Base-by-base conservation (phyloP, 1,140 invertebrate species). In the Eufriesea mexicana region DNA sequence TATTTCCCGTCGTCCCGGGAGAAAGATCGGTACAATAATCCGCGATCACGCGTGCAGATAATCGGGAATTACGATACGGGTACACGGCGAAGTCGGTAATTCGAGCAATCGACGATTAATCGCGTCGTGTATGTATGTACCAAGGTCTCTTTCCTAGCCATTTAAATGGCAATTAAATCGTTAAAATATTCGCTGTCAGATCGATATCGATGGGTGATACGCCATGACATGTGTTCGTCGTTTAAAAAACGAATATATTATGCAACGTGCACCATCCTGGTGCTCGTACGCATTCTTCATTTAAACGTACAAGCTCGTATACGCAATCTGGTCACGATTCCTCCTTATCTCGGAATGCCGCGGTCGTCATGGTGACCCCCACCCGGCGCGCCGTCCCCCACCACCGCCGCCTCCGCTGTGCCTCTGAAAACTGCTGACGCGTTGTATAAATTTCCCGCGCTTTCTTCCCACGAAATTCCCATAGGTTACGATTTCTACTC, bases 241-340 rank as follows among this genome's bases (percentile, higher is more conserved):
- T 51, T 64, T 64, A 45, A 20, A 82, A 12, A 18, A 2, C 35
- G 47, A 64, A 76, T 71, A 49, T 59, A 61, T 79, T 79, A 45
- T 67, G 72, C 62, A 76, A 66, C n/a, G 28, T 18, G 45, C 16
- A 28, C 18, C 42, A n/a, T 9, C n/a, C 51, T 35, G 67, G n/a
- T 8, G 25, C 18, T 14, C 7, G 20, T 74, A 57, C 35, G 79
- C 57, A 68, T 57, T 54, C 54, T 66, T 82, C 62, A 6, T 82
- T 68, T 82, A 75, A 81, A 82, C 79, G 25, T 25, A 42, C 64
- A 57, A 57, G 54, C 72, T 35, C 62, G 51, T 76, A 72, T 57
- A 72, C 51, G 76, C 57, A 84, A 84, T 79, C 82, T 57, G 68
- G 76, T 84, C 82, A 84, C 82, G 82, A 79, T 84, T 84, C 28